Evolutionary conservation across 2,797 vertebrate species (phyloP), one percentile per base, ranked within the genome.

Genomic region (Takifugu ocellatus): DNA sequence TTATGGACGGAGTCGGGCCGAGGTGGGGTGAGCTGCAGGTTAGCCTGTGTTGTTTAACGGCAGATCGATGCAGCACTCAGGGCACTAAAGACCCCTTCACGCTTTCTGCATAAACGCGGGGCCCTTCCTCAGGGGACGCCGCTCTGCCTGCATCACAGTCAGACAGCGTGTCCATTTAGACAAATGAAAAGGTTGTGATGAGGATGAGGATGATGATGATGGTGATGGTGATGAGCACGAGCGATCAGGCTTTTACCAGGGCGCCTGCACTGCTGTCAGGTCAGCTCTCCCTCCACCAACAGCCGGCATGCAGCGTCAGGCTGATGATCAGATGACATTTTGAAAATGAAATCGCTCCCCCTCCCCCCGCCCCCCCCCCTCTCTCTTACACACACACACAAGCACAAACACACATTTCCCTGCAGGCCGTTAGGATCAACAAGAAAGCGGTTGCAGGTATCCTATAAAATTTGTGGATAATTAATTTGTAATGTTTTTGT

Each of bases 121-220:
- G 27, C 53, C 3, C 25, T 26, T 61, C 54, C 80, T 70, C 54
- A 31, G 80, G 84, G 88, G 84, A 71, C 59, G 68, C 52, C 51
- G 53, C 62, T 47, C 45, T 42, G 75, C 61, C 76, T 74, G 70
- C 56, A 25, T 65, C 71, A 76, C 75, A 58, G 66, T 66, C 70
- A 43, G 66, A 55, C 72, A 25, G 62, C 80, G 52, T 71, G 61
- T 87, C 84, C 81, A 84, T 88, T 90, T 86, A 87, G 78, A 84
- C 77, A 88, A 91, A 90, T 91, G 78, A 91, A 91, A 90, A 87
- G 89, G 68, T 64, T 73, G 80, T 46, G 58, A 66, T 68, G 70
- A 80, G 58, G 74, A 81, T 63, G 70, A 70, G 50, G 63, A 71
- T n/a, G 51, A 43, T 2, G 42, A 17, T 45, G 58, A 66, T 68